Evolutionary conservation across 1,140 invertebrate genomes (phyloP), one percentile per base, ranked within the genome.

Genomic region (Aethina tumida): DNA sequence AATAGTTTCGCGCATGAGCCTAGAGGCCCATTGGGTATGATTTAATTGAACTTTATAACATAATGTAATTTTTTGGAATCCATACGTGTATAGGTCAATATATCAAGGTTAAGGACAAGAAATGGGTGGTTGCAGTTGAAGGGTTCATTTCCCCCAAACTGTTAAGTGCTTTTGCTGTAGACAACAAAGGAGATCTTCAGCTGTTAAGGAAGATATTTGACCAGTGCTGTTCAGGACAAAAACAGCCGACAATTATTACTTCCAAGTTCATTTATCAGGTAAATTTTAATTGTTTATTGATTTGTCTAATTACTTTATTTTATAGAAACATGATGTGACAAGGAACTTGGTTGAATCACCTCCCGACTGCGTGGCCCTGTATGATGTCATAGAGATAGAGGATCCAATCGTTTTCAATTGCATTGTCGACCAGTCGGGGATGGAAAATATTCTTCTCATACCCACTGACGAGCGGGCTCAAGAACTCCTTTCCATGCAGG

Each of bases 331-430:
- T 55, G 68, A 89, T 62, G 76, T 88, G 3, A 16, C 28, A 1
- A 20, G 20, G 1, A 51, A 55, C 38, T 22, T 50, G 20, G 48
- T 53, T 1, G 16, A 39, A 16, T 45, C 48, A 18, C 53, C 53
- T 0, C 12, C n/a, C 0, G 53, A 51, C 40, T 55, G 71, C 59
- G 50, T 53, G 0, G 75, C 71, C 49, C 65, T 89, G n/a, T 69
- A 84, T 10, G 69, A 85, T 45, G 65, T 75, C 29, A 66, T 95
- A 33, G 68, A 75, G 35, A 76, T 89, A 46, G 62, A 71, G 4
- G 75, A 92, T 66, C 70, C 81, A 1, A 73, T 86, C 2, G 75
- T 93, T 1, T 74, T 77, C 31, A 95, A 96, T 66, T 81, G 71
- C 50, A 65, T 95, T 2, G 84, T 96, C 41, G 90, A 96, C 70